Evolutionary conservation across 2,888 invertebrate genomes (phyloP), one percentile per base, ranked within the genome.

Genomic region (Magallana nippona): DNA sequence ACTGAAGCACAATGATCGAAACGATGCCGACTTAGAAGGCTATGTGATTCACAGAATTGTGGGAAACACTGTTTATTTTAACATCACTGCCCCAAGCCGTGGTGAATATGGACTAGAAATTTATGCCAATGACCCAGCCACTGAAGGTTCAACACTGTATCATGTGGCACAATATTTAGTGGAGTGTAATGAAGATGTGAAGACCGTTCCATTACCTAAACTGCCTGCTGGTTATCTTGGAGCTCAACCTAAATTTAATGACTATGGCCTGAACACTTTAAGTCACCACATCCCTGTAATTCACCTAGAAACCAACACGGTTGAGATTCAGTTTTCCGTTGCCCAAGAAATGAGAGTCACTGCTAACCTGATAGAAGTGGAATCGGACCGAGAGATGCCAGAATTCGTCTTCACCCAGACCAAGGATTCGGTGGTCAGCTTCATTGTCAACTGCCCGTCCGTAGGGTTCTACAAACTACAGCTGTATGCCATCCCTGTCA

Each of bases 391-490:
- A 79, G 92, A 92, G 84, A 90, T 88, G 84, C 92, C 93, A 5
- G 94, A 94, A 79, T 92, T 88, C 86, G 91, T 94, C 55, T 92
- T 94, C 86, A 94, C 94, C 80, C 93, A 94, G 87, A 89, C 90
- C 15, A 90, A 90, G 81, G 91, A 89, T 10, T 89, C 89, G 19
- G 87, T 90, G 58, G 88, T 93, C 57, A 90, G 88, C 82, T 93
- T 93, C 85, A 86, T 91, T 15, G 87, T 93, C 78, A 89, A 90
- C 80, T 87, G 94, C 58, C 93, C 94, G 10, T 84, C 87, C 44
- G 84, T 89, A 3, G 94, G 94, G n/a, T 93, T 93, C 88, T 94
- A 92, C 91, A 94, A 94, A 88, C 90, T 94, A 55, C 94, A 94
- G 90, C 89, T 94, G 77, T 94, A 93, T 82, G 93, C 92, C 32